Evolutionary conservation across 1,140 invertebrate species (phyloP), one percentile per base, ranked within the genome.

Genomic region (Anthonomus grandis): DNA sequence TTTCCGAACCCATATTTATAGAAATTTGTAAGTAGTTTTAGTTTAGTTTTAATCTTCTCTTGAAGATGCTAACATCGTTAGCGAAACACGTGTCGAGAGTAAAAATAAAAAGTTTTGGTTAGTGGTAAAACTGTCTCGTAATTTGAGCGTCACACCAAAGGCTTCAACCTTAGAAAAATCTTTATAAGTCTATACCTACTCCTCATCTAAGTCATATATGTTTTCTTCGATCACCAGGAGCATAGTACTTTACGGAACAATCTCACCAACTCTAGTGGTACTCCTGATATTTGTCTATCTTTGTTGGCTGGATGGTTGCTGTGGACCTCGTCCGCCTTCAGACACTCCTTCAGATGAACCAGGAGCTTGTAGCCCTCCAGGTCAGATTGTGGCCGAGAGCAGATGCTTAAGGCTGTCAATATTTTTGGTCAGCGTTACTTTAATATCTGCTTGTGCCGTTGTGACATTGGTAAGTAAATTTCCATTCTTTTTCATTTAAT

Each of bases 381-480:
- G 79, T 55, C 75, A 83, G 72, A 80, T 86, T 15, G 82, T 87
- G 13, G 77, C 82, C 24, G 80, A 77, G 48, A 86, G 82, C 64
- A 74, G 82, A 25, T 84, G 80, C 66, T 73, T 88, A 13, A 74
- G 86, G 53, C 68, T 88, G 23, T 78, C 83, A 2, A 82, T 86
- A 64, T 88, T 87, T 66, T 64, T 86, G 6, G 75, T 86, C 4
- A 80, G 83, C 6, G 80, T 83, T n/a, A 67, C 79, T 24, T 74
- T 88, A 13, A 82, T 87, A 45, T 80, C 82, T 5, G 72, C 81
- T 0, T 86, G 84, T 64, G 81, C 86, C 23, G 80, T 87, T 21
- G 82, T 88, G 22, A 85, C 84, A 60, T 73, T 88, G 75, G 86
- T 88, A 78, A 80, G 78, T 71, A 22, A 15, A n/a, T n/a, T n/a